Base-by-base conservation (phyloP, 2,888 invertebrate genomes). In the Nomada hirtipes region DNA sequence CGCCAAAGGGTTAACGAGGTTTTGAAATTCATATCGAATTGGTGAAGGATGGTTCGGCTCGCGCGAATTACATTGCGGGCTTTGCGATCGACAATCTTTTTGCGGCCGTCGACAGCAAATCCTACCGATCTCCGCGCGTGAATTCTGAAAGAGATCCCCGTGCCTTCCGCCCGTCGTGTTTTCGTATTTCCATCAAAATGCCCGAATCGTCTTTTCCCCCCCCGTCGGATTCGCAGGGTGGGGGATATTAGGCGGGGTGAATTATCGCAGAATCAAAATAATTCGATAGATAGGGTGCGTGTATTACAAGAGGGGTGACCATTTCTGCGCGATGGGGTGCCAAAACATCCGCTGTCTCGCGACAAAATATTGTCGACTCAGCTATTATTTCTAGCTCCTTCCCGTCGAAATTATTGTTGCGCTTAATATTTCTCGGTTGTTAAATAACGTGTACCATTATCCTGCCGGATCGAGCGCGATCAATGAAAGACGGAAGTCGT, bases 251-350 rank as follows among this genome's bases (percentile, higher is more conserved):
- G 90, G 55, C 73, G 44, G 91, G 92, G 90, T 90, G 92, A 93
- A 93, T 93, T 93, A 93, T 93, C 93, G 88, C 85, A 89, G 92
- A 93, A 93, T 93, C 92, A 93, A 92, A 93, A 93, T 93, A 93
- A 93, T 93, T 93, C 93, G 92, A 92, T 91, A 88, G 90, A 88
- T 89, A 82, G 90, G 91, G 90, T 86, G 89, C 88, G 88, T 81
- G 88, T 86, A 87, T 88, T 90, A 89, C 88, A 88, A 86, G 89
- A 89, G 89, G 90, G 90, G 84, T 84, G 88, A 86, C 88, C 83
- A 80, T 84, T 84, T 86, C 87, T 83, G 82, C 87, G 82, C 81
- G 84, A 80, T 89, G 86, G 91, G 88, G 90, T 85, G 88, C 89
- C 88, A 90, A 91, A 91, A 90, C 88, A 87, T 88, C 85, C 89